These are phyloP conservation scores for Corythornis cristatus DNA, from an alignment of 2,113 vertebrate species.

Conservation along the genomic window DNA sequence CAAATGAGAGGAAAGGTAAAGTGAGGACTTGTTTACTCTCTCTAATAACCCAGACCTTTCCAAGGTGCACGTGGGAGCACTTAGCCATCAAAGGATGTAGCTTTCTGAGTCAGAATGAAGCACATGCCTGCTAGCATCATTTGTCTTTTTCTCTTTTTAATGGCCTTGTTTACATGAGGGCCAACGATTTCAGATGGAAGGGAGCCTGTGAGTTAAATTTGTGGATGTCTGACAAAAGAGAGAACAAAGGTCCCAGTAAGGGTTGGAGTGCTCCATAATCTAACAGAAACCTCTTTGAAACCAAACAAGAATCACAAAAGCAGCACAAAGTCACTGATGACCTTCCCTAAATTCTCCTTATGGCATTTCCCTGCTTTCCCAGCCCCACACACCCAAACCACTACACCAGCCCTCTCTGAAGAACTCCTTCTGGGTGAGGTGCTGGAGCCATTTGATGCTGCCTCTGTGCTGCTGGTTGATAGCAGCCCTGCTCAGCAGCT, in stretches of 20 bases:
- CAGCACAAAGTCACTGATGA: background rate
- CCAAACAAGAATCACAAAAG: background rate
- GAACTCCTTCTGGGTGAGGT: background rate
- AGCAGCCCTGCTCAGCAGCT: background rate
- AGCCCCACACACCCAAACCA: background rate
- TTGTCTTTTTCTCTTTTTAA: constrained; percentile 27
- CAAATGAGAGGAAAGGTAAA: background rate
- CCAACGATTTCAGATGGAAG: background rate
- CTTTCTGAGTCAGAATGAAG: background rate
- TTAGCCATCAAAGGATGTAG: background rate
- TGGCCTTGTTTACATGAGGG: constrained; percentile 23
- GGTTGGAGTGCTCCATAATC: background rate
- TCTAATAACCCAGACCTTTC: background rate
- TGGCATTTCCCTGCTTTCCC: background rate
- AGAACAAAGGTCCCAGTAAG: background rate
- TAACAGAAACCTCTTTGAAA: background rate
- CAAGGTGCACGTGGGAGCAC: background rate
- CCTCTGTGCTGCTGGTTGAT: background rate
- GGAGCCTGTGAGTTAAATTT: background rate
- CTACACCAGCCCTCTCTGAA: background rate
- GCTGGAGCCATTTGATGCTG: background rate
- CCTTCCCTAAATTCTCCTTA: background rate
- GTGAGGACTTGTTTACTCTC: background rate
- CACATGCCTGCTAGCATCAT: background rate
- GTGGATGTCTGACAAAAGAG: background rate